A percentile compares a stretch with the other conserved stretches of the same genome.
Conservation (phyloP, 2,113 vertebrate genomes). For the Harpagus bidentatus region DNA sequence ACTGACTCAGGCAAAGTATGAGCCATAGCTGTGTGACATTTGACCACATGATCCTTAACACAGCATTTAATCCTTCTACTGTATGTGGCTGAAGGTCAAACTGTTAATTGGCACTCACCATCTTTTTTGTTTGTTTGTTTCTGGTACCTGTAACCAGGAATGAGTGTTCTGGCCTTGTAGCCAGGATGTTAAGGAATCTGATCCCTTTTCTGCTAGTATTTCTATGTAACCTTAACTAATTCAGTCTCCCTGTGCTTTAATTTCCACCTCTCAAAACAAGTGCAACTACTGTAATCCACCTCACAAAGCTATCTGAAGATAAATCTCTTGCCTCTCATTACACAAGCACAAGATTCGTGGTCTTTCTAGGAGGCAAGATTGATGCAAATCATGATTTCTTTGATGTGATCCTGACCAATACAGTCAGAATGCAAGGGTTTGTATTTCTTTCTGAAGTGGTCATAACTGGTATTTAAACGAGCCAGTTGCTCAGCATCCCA, state of each 20-base stretch:
- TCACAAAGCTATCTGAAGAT: not conserved
- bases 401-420: not conserved
- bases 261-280: not conserved
- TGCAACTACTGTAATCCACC: not conserved
- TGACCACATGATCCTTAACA: not conserved
- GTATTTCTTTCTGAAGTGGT: not conserved
- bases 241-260: not conserved
- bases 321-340: not conserved
- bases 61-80: not conserved
- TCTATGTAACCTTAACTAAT: not conserved
- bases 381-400: not conserved
- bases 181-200: not conserved
- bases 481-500: not conserved
- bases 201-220: not conserved
- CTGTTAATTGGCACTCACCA: not conserved
- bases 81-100: not conserved
- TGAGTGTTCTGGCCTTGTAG: not conserved
- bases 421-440: not conserved
- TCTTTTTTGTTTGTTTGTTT: not conserved
- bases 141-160: not conserved
- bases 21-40: not conserved
- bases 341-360: not conserved
- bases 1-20: not conserved
- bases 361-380: not conserved
- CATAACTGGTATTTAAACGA: not conserved